Conservation (phyloP, 2,113 vertebrate genomes). For the Blennius ocellaris region DNA sequence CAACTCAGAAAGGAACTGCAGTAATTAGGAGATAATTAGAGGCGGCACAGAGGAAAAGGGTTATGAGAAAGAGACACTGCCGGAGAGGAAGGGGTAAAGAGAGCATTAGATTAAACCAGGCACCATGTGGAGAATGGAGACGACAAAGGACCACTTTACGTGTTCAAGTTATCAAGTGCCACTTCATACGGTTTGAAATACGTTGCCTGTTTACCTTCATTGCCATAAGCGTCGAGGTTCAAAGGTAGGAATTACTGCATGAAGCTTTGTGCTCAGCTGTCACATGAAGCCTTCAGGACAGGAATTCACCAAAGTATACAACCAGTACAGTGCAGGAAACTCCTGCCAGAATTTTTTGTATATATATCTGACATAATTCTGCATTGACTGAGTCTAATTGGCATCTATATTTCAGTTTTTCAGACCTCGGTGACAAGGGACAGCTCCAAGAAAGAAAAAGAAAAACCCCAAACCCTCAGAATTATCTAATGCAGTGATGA, state of each 20-base stretch:
- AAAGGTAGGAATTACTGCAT: constrained; percentile 68
- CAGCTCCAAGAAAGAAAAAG: constrained; percentile 19
- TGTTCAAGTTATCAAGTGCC: not conserved
- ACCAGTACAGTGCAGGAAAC: constrained; percentile 10
- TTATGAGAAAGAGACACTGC: constrained; percentile 26
- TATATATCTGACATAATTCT: constrained; percentile 1
- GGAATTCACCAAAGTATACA: constrained; percentile 31
- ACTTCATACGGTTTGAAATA: not conserved
- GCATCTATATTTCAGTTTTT: constrained; percentile 47
- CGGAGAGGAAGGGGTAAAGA: constrained; percentile 24
- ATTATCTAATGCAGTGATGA: constrained; percentile 53
- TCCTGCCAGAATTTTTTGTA: not conserved
- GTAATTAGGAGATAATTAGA: constrained; percentile 30
- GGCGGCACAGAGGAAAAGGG: constrained; percentile 1
- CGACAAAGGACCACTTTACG: too few relatives aligned
- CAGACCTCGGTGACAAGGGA: constrained; percentile 26
- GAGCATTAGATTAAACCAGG: too few relatives aligned
- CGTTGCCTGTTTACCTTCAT: constrained; percentile 72
- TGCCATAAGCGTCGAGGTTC: constrained; percentile 71
- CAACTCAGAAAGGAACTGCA: constrained; percentile 23
- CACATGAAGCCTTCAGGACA: constrained; percentile 28
- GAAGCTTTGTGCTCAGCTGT: constrained; percentile 18
- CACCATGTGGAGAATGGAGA: too few relatives aligned
- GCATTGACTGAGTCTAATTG: constrained; percentile 53
- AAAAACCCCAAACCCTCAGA: not conserved